Evolutionary conservation across 2,113 vertebrate species (phyloP).

Genomic region (Helogale parvula): DNA sequence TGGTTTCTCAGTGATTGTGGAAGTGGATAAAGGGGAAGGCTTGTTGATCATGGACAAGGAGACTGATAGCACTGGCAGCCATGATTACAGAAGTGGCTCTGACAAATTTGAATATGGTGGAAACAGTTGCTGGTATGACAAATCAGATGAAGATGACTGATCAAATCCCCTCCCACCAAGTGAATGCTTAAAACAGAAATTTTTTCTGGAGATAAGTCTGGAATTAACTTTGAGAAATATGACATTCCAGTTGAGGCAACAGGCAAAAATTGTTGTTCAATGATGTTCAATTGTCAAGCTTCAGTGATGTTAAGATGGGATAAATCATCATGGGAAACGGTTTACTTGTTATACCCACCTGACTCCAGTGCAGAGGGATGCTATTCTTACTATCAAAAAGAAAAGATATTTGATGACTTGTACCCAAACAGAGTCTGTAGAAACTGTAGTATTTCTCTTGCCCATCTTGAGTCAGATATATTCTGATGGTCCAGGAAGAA

Average conservation of each 20-base stretch:
- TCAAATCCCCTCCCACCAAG: slow-evolving; percentile 94
- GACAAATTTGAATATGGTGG: slow-evolving; percentile 88
- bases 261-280: slow-evolving; percentile 76
- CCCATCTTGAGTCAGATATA: slow-evolving; percentile 96
- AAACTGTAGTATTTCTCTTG: slow-evolving; percentile 95
- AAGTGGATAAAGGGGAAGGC: slow-evolving; percentile 89
- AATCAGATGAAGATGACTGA: slow-evolving; percentile 95
- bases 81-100: slow-evolving; percentile 87
- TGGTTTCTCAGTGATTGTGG: slow-evolving; percentile 91
- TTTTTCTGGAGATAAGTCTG: slow-evolving; percentile 93
- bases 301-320: slow-evolving; percentile 95
- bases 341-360: slow-evolving; percentile 94
- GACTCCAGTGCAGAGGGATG: slow-evolving; percentile 95
- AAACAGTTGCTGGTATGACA: slow-evolving; percentile 92
- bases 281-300: slow-evolving; percentile 88
- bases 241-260: slow-evolving; percentile 97
- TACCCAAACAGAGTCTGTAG: slow-evolving; percentile 88
- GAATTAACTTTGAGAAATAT: slow-evolving; percentile 98
- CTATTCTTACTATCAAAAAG: slow-evolving; percentile 95
- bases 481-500: slow-evolving; percentile 93
- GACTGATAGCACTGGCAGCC: slow-evolving; percentile 78
- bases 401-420: slow-evolving; percentile 96
- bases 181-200: slow-evolving; percentile 93
- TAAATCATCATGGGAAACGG: slow-evolving; percentile 97
- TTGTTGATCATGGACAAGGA: slow-evolving; percentile 83